phyloP scores from a whole-genome alignment of 2,888 invertebrate genomes.

The Cryptophagus acutangulus region DNA sequence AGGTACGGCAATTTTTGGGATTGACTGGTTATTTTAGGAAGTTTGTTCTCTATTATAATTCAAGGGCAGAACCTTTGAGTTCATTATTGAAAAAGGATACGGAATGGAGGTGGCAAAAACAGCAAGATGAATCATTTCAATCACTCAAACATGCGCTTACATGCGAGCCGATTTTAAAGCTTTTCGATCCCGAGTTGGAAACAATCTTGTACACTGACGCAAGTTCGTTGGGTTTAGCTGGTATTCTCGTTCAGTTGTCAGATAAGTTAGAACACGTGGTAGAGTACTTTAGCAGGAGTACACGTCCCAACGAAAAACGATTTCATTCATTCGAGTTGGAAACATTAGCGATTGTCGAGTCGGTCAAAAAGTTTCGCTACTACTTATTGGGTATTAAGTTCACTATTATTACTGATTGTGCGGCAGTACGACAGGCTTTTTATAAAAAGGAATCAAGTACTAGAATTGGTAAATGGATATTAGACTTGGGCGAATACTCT shows the following conservation, averaged over 20 bases:
- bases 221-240: constrained; percentile 19
- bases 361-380: constrained; percentile 14
- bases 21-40: constrained; percentile 16
- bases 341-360: constrained; percentile 15
- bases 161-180: constrained; percentile 15
- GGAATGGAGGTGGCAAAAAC: constrained; percentile 10
- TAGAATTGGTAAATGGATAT: constrained; percentile 15
- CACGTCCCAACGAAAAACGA: constrained; percentile 12
- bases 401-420: constrained; percentile 20
- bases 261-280: constrained; percentile 16
- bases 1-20: constrained; percentile 16
- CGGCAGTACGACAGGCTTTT: too few species aligned
- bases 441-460: constrained; percentile 7
- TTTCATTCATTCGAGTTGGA: constrained; percentile 18
- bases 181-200: constrained; percentile 18
- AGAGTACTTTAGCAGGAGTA: constrained; percentile 21
- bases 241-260: constrained; percentile 17
- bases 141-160: constrained; percentile 12
- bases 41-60: constrained; percentile 15
- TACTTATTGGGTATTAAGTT: constrained; percentile 19
- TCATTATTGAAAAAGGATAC: constrained; percentile 17
- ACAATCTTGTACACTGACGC: constrained; percentile 21
- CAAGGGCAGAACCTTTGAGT: constrained; percentile 8
- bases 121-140: constrained; percentile 12
- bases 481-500: constrained; percentile 11